Evolutionary conservation across 2,888 invertebrate genomes (phyloP), one percentile per base, ranked within the genome.

Genomic region (Drosophila percnosoma): DNA sequence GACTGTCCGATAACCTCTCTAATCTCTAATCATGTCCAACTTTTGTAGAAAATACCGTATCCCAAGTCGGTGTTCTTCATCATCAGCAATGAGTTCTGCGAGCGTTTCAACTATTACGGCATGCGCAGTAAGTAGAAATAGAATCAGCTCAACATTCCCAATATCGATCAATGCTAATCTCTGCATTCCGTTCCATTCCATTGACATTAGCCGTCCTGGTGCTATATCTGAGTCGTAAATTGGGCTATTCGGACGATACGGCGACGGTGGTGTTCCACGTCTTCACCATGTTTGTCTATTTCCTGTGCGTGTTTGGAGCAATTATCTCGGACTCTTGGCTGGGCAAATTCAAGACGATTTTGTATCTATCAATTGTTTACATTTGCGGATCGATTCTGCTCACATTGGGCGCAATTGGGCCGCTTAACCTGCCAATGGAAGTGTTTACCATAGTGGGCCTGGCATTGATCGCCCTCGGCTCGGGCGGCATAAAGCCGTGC

Each of bases 51-150:
- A 92, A 49, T 90, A 11, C 92, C 92, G 0, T 93, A 93, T 90
- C 98, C 98, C 0, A 96, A 95, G 85, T 95, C 97, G 24, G 96
- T 99, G 1, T 96, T 97, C 90, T 97, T 98, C 93, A 98, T 99
- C 88, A 95, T 99, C 82, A 95, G 96, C 86, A 97, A 98, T 93
- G 99, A 99, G 92, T 98, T 99, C 93, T 99, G 99, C 93, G 99
- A 99, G 93, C 94, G 99, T 74, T 99, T 99, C 93, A 97, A 97
- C 66, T 99, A 95, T 93, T 99, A 98, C 94, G 99, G 99, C 90
- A 96, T 98, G 96, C 95, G 96, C 95, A 97, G 98, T 98, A 94
- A 95, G 95, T 95, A 70, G 21, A 21, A 57, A 13, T 4, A 8
- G 54, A 54, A 10, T 24, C 42, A 21, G 11, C 4, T 13, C 45